Percentiles rank a stretch among this genome's conserved stretches.
Conservation (phyloP, 2,797 vertebrate species). For the Propithecus deckenii region DNA sequence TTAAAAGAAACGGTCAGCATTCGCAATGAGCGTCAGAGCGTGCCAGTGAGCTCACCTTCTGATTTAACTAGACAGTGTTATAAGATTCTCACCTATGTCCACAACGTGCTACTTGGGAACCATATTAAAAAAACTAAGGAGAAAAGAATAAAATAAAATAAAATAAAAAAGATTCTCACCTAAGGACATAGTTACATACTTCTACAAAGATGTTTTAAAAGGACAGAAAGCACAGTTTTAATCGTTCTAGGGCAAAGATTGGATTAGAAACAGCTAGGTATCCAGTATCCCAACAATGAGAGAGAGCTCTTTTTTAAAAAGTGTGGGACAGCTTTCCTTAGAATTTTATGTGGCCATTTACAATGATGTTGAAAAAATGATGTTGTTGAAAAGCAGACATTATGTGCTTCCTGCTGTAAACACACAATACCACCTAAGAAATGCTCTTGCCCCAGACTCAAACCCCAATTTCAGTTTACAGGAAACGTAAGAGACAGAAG, state of each 20-base stretch:
- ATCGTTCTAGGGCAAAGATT: background rate
- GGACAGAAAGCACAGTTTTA: background rate
- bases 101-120: no score
- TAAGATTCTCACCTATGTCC: background rate
- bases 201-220: background rate
- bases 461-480: background rate
- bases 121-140: no score
- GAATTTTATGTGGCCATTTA: background rate
- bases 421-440: background rate
- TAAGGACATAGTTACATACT: background rate
- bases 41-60: background rate
- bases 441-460: background rate
- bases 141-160: no score
- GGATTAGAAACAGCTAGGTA: background rate
- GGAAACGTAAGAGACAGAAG: background rate
- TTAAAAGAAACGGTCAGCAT: background rate
- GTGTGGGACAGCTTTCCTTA: background rate
- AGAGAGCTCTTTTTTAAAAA: background rate
- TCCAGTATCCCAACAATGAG: background rate
- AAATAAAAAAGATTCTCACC: background rate
- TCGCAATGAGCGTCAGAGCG: background rate
- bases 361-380: background rate
- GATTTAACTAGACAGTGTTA: background rate
- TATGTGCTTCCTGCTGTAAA: background rate
- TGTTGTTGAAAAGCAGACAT: background rate